Evolutionary conservation across 2,888 invertebrate genomes (phyloP), one percentile per base, ranked within the genome.

Genomic region (Papilio demoleus): DNA sequence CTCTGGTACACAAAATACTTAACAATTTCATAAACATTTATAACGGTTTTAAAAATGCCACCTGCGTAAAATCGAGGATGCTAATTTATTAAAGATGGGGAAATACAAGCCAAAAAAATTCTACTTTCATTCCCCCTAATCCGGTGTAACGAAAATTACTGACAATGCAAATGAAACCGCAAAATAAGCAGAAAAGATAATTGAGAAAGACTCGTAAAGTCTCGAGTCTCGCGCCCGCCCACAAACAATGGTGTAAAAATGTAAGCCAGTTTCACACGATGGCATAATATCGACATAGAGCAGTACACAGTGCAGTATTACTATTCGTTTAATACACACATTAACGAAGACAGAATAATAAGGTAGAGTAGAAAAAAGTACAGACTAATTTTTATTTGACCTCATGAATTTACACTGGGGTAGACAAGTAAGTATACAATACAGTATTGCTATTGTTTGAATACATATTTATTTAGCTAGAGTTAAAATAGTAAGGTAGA

Each of bases 141-240:
- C 53, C 53, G 12, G 27, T 53, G 11, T 19, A 53, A 27, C 14
- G 24, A 53, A 53, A 53, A 53, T 53, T 53, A 53, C 53, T 27
- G 53, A 53, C 27, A 27, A 53, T 22, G 50, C 50, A 50, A 50
- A 50, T 53, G 27, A 8, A 53, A 53, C 53, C 53, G 24, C 53
- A n/a, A n/a, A 53, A 27, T 53, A 53, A 53, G 27, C 27, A 27
- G 53, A 27, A 53, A 53, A 53, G 27, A 53, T 53, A 53, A 53
- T 53, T 27, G 53, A 24, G 53, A n/a, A 53, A 53, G 53, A 53
- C 53, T 27, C 27, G 24, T 53, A 53, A 53, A 27, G 53, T 27
- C 27, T 53, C 27, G 53, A 24, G 27, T 53, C 53, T 50, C 50
- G 50, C 50, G 14, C 50, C 24, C 53, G 27, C 24, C n/a, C 8